Conservation (phyloP, 2,113 vertebrate genomes). For the Neomonachus schauinslandi region DNA sequence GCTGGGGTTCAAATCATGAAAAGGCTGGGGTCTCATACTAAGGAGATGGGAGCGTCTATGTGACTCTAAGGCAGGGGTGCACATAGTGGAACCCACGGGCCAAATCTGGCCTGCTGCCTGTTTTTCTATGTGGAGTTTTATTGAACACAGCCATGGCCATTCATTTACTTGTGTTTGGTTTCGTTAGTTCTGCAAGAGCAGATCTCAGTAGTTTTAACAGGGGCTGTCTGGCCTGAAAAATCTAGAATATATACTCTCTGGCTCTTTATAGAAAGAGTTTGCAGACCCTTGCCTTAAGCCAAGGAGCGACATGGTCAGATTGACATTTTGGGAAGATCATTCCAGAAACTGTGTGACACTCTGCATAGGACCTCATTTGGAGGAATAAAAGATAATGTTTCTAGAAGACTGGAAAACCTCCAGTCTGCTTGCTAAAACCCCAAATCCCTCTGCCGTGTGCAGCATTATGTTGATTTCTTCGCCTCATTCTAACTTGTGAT, state of each 20-base stretch:
- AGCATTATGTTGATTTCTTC: background rate
- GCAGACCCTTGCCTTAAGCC: background rate
- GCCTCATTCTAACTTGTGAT: background rate
- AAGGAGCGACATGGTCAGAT: background rate
- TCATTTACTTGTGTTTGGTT: background rate
- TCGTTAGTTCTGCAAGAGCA: background rate
- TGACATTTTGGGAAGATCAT: background rate
- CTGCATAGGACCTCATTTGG: background rate
- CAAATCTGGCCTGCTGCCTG: background rate
- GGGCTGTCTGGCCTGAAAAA: background rate
- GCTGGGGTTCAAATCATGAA: background rate
- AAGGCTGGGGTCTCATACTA: background rate
- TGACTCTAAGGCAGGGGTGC: background rate
- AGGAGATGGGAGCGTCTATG: no score
- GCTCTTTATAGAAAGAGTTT: background rate
- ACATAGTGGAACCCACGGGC: rapidly evolving
- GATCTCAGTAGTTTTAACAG: background rate
- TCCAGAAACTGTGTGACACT: background rate
- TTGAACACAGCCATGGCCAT: background rate
- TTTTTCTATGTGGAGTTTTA: background rate
- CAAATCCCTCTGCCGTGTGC: background rate
- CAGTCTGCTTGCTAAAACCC: background rate
- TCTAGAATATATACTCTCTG: background rate
- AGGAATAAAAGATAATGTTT: background rate
- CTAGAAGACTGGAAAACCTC: background rate